Evolutionary conservation across 2,113 vertebrate genomes (phyloP), one percentile per base, ranked within the genome.

Genomic region (Anoura caudifer): DNA sequence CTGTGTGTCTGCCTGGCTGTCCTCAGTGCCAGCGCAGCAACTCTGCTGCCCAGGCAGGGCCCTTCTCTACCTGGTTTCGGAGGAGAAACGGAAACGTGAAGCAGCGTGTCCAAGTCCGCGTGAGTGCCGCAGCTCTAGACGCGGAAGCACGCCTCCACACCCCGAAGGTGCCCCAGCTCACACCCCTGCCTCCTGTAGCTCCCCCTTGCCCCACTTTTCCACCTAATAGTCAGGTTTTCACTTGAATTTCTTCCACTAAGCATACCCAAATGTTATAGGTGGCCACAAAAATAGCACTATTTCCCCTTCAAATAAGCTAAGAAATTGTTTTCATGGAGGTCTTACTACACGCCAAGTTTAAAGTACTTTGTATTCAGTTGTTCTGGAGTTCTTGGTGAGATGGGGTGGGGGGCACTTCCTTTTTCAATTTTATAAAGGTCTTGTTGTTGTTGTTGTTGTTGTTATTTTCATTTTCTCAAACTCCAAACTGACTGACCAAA

Each of bases 231-330:
- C 85, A 56, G 26, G 61, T 75, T 94, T 88, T 92, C 92, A 45
- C 90, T 84, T 26, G 19, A 36, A 28, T 43, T 36, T 33, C 85
- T 93, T 96, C 82, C 7, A 16, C 36, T 24, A 38, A 95, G 33
- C 54, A 45, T 87, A 47, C 72, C 70, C 65, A 93, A 73, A 92
- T 88, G 24, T 84, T 81, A 52, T n/a, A 95, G 76, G 79, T 87
- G 17, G 54, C 93, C 90, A 88, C 81, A 65, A 88, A 87, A 96
- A 80, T 77, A 83, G 50, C 81, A 76, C 82, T 80, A 13, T 95
- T 97, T 97, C 88, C 69, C 92, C 85, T 95, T 95, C 76, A 91
- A 65, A 95, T 75, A 88, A 96, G n/a, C 92, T 87, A 77, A 72
- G 77, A 65, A 82, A 96, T 73, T 33, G 73, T 91, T 93, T 96